phyloP scores from a whole-genome alignment of 2,113 vertebrate genomes.

The Rhabdornis inornatus region DNA sequence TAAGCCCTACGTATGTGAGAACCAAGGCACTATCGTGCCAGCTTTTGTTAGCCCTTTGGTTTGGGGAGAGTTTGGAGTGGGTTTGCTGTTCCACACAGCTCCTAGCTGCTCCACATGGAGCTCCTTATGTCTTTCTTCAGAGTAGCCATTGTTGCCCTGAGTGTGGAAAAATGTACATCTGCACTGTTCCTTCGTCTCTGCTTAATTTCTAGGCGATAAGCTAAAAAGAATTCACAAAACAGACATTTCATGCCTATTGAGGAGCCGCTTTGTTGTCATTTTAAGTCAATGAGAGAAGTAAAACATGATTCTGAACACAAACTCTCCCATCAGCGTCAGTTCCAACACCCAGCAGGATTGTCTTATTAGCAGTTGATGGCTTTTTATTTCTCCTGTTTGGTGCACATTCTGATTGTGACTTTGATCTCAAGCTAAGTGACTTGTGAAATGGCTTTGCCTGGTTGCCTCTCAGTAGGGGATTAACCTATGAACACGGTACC shows the following conservation, averaged over 20 bases:
- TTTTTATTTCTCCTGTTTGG: not conserved
- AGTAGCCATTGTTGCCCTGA: not conserved
- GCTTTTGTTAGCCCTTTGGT: not conserved
- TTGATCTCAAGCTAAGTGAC: not conserved
- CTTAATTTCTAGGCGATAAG: not conserved
- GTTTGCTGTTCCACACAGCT: not conserved
- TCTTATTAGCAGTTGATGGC: not conserved
- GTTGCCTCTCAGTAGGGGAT: not conserved
- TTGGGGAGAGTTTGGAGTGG: not conserved
- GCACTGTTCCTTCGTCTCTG: not conserved
- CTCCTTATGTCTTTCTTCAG: not conserved
- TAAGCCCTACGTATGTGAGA: not conserved
- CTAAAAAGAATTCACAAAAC: not conserved
- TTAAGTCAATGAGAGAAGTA: not conserved
- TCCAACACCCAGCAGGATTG: not conserved
- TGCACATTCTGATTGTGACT: not conserved
- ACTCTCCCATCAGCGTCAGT: not conserved
- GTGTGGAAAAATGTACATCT: accelerated
- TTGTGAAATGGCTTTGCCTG: not conserved
- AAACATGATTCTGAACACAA: not conserved
- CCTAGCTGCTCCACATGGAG: not conserved
- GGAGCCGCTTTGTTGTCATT: not conserved
- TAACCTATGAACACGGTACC: not conserved
- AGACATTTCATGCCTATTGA: not conserved
- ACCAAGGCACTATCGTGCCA: not conserved